A percentile compares a stretch with the other conserved stretches of the same genome.
phyloP scores from a whole-genome alignment of 2,113 vertebrate genomes.

The Labeo rohita region DNA sequence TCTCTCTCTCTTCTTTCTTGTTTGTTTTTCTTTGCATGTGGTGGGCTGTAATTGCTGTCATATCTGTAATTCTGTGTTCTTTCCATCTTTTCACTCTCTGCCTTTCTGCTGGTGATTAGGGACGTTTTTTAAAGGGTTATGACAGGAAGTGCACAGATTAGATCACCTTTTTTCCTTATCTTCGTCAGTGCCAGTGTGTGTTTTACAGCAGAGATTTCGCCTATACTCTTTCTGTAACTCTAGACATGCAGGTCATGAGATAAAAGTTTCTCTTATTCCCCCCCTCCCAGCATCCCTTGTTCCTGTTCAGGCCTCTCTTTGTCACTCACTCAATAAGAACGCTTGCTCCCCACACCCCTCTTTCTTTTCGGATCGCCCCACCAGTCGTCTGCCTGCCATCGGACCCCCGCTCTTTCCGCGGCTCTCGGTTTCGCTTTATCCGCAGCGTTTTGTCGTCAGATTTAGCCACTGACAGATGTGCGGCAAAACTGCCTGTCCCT shows the following conservation, averaged over 20 bases:
- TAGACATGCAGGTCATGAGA: constrained; percentile 30
- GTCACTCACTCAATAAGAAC: constrained; percentile 34
- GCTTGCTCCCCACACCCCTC: constrained; percentile 31
- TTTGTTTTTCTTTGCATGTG: neutral
- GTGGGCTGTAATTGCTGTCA: constrained; percentile 11
- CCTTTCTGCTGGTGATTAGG: neutral
- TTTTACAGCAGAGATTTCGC: constrained; percentile 9
- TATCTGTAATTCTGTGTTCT: constrained; percentile 20
- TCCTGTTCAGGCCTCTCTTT: constrained; percentile 24
- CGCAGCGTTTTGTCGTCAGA: neutral
- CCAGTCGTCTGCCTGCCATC: neutral
- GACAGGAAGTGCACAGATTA: constrained; percentile 14
- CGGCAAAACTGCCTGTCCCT: constrained; percentile 15
- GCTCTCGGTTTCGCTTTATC: constrained; percentile 23
- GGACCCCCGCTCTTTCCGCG: neutral
- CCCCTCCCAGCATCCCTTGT: constrained; percentile 10
- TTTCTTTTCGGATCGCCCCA: constrained; percentile 29
- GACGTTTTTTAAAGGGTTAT: neutral
- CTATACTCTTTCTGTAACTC: constrained; percentile 12
- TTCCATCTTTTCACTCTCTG: neutral
- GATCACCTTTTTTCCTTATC: constrained; percentile 22
- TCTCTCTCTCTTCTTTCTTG: neutral
- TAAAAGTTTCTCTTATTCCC: neutral
- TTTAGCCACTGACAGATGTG: constrained; percentile 41
- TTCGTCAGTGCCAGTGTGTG: constrained; percentile 8